Evolutionary conservation across 2,113 vertebrate genomes (phyloP).

Genomic region (Myrmecophaga tridactyla): DNA sequence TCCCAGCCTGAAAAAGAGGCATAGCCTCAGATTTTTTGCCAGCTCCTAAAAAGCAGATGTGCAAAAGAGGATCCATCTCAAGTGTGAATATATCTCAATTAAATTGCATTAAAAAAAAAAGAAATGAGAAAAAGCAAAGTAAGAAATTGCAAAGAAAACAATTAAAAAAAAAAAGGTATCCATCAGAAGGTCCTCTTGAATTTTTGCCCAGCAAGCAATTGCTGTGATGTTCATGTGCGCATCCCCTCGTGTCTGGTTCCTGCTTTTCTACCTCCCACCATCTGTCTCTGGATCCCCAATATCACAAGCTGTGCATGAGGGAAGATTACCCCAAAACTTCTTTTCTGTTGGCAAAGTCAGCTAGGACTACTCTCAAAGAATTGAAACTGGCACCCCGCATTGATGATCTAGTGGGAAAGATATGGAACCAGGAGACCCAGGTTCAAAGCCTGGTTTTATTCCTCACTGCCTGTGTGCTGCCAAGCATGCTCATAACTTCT

Average conservation of each 20-base stretch:
- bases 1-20: not conserved
- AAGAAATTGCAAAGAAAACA: no score
- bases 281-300: not conserved
- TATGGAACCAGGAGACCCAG: not conserved
- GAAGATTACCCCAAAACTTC: not conserved
- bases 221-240: not conserved
- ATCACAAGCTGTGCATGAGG: not conserved
- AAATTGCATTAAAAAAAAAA: no score
- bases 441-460: not conserved
- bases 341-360: not conserved
- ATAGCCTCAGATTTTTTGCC: not conserved
- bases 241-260: not conserved
- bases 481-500: not conserved
- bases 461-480: not conserved
- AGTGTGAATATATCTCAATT: not conserved
- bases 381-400: not conserved
- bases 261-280: not conserved
- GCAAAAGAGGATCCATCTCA: not conserved
- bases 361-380: not conserved
- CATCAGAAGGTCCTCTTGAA: not conserved
- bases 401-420: not conserved
- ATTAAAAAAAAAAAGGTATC: not conserved
- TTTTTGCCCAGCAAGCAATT: not conserved
- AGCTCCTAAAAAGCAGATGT: not conserved
- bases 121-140: no score